Base-by-base conservation (phyloP, 1,140 invertebrate species). In the Gerris buenoi region DNA sequence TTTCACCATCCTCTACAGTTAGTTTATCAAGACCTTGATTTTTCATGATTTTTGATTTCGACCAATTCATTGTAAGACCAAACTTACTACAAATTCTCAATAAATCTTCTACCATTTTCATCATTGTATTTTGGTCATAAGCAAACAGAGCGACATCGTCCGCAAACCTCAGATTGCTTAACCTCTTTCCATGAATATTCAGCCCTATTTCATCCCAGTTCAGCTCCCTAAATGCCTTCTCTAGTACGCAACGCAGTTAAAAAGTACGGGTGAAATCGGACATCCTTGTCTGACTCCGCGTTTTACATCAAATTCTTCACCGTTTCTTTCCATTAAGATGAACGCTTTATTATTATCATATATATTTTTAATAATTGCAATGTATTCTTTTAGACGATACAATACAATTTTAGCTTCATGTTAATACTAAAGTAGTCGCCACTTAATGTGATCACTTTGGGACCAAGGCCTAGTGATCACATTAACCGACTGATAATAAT, bases 131-230 rank as follows among this genome's bases (percentile, higher is more conserved):
- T 14, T 62, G 26, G 25, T 5, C 60, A 27, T 72, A 62, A 14
- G 69, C 64, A 23, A 73, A 63, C 46, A 76, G 25, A 5, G 76
- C 70, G 63, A 75, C 58, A 63, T 76, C 74, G 65, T 77, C 74
- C 2, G 74, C 74, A 60, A 77, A 77, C 18, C 73, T 68, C 63
- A 77, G 69, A 66, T 77, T 70, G 56, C 26, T 72, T 25, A 74
- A 66, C 58, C 58, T 14, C 3, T 60, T 60, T 22, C 13, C 68
- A 46, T 65, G 74, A 67, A 57, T 73, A 69, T 67, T 76, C 70
- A 27, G 72, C 71, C 58, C 58, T 60, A 60, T 66, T 15, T 70
- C 56, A 1, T 67, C 27, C 64, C 68, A 70, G 26, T 71, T 69
- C 67, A 70, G 65, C 46, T 71, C 70, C 65, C 70, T 67, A 71